These are phyloP conservation scores for Lacerta agilis DNA, from an alignment of 2,797 vertebrate genomes.

Conservation along the genomic window DNA sequence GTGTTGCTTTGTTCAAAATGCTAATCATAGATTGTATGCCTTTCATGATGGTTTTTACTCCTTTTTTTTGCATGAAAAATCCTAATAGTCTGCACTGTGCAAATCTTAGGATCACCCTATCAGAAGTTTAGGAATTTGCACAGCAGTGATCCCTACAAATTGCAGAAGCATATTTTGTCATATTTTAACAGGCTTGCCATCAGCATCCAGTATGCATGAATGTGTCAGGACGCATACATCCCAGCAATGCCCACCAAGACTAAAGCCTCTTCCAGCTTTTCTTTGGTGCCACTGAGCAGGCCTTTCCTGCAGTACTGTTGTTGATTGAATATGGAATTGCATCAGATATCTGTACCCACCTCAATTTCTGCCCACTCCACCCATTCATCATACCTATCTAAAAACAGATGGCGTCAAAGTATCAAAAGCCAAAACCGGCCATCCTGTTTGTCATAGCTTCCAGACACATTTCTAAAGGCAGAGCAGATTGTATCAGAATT, in stretches of 20 bases:
- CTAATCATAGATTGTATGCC: background rate
- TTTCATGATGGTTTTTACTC: background rate
- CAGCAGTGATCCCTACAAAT: background rate
- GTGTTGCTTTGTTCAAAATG: background rate
- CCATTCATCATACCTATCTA: background rate
- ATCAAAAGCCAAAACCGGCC: background rate
- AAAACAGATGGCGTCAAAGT: background rate
- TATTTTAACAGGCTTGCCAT: no score
- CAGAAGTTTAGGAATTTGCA: background rate
- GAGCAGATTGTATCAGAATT: background rate
- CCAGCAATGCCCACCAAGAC: background rate
- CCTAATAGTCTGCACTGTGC: background rate
- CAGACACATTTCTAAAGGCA: background rate
- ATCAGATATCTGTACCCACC: background rate
- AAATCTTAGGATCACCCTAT: background rate
- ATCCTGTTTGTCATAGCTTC: background rate
- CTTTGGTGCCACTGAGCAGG: background rate
- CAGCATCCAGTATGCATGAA: background rate
- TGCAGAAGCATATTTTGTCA: background rate
- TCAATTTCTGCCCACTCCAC: background rate
- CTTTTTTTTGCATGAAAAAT: background rate
- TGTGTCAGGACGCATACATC: background rate
- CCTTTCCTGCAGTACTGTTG: background rate
- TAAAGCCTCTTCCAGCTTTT: background rate
- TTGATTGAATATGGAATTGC: background rate